A percentile compares a stretch with the other conserved stretches of the same genome.
phyloP scores from a whole-genome alignment of 30 jellyfish, hydroid and myxozoan species.

The Mastigias papua region DNA sequence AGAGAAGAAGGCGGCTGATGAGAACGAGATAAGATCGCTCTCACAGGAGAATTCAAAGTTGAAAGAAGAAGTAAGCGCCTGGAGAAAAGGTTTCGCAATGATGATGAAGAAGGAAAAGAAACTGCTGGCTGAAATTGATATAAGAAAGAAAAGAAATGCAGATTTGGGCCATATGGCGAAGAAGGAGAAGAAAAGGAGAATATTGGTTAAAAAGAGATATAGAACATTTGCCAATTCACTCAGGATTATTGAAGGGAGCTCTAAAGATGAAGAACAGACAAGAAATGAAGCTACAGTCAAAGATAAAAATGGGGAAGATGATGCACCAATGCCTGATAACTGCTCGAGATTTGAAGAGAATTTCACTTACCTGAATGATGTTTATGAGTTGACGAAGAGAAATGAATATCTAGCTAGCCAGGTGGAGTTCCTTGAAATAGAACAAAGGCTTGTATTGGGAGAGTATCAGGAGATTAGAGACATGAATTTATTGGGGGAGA shows the following conservation, averaged over 20 bases:
- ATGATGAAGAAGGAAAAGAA: background rate
- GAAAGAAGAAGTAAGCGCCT: background rate
- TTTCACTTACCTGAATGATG: background rate
- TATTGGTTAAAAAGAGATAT: background rate
- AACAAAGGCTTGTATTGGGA: background rate
- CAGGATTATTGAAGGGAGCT: background rate
- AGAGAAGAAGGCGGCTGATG: background rate
- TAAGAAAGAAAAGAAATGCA: background rate
- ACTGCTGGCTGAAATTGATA: background rate
- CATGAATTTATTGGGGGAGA: background rate
- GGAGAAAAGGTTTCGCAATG: constrained; percentile 12
- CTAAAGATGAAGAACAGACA: background rate
- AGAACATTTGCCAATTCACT: background rate
- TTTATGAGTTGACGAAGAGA: background rate
- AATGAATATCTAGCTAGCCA: background rate
- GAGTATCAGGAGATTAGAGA: background rate
- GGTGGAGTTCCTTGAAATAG: constrained; percentile 6
- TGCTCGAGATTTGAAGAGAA: background rate
- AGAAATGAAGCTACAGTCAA: background rate
- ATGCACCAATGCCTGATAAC: background rate
- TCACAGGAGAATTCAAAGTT: background rate
- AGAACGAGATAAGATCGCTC: background rate
- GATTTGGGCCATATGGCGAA: background rate
- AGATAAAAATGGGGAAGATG: background rate
- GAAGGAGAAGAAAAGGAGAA: background rate